Percentiles rank a stretch among this genome's conserved stretches.
These are phyloP conservation scores for Rutilus rutilus DNA, from an alignment of 2,113 vertebrate species.

Conservation along the genomic window DNA sequence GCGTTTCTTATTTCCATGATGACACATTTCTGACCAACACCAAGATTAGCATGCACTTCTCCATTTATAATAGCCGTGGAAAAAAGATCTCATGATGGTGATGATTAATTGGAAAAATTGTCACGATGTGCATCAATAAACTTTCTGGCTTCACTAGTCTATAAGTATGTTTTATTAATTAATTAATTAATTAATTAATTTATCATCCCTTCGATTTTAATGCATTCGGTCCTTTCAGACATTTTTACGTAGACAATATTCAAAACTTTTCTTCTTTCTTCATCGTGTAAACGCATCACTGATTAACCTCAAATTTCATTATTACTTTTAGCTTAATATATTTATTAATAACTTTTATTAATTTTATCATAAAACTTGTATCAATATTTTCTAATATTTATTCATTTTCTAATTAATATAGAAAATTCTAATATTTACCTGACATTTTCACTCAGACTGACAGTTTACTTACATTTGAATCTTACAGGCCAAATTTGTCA, in stretches of 20 bases:
- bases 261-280: background rate
- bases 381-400: no score
- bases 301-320: no score
- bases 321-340: no score
- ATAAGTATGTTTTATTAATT: background rate
- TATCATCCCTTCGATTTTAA: background rate
- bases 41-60: background rate
- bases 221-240: background rate
- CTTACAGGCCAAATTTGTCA: background rate
- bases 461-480: background rate
- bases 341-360: no score
- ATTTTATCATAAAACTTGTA: no score
- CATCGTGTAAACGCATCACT: no score
- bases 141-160: background rate
- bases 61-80: background rate
- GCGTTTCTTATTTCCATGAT: background rate
- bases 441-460: no score
- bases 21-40: background rate
- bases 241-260: background rate
- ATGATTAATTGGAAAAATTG: background rate
- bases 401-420: no score
- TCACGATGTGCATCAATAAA: background rate
- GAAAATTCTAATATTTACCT: no score
- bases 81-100: background rate
- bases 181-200: background rate